phyloP scores from a whole-genome alignment of 2,113 vertebrate species.

The Amblyopsis rosae region DNA sequence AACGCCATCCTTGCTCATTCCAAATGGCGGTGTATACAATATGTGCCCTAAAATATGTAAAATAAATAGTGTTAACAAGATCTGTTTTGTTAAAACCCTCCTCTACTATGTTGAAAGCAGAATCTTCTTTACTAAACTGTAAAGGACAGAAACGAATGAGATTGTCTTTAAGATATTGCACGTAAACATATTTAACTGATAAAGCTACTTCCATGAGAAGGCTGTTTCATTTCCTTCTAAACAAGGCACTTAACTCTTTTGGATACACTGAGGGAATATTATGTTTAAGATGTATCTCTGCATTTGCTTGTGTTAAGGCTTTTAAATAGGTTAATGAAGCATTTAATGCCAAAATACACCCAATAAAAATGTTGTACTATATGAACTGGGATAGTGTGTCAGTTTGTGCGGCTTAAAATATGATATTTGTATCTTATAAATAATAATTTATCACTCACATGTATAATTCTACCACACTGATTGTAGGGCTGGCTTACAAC shows the following conservation, averaged over 20 bases:
- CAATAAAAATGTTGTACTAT: background rate
- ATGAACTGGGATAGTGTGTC: too few species aligned
- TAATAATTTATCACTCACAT: too few species aligned
- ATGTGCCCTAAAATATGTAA: background rate
- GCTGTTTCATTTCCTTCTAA: background rate
- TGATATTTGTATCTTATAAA: too few species aligned
- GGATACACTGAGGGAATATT: background rate
- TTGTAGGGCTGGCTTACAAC: too few species aligned
- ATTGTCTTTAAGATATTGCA: too few species aligned
- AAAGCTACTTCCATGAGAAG: background rate
- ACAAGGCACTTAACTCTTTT: conserved; percentile 3
- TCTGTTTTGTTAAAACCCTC: background rate
- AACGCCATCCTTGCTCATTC: background rate
- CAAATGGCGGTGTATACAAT: background rate
- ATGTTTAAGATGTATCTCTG: too few species aligned
- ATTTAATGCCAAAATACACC: background rate
- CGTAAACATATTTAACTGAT: background rate
- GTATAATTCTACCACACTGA: too few species aligned
- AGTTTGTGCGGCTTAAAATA: too few species aligned
- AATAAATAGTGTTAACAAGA: background rate
- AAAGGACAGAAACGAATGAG: background rate
- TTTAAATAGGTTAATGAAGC: background rate
- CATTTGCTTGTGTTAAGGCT: too few species aligned
- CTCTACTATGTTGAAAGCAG: background rate
- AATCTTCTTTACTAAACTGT: background rate